phyloP scores from a whole-genome alignment of 2,888 invertebrate genomes.

The Eulithis testata region DNA sequence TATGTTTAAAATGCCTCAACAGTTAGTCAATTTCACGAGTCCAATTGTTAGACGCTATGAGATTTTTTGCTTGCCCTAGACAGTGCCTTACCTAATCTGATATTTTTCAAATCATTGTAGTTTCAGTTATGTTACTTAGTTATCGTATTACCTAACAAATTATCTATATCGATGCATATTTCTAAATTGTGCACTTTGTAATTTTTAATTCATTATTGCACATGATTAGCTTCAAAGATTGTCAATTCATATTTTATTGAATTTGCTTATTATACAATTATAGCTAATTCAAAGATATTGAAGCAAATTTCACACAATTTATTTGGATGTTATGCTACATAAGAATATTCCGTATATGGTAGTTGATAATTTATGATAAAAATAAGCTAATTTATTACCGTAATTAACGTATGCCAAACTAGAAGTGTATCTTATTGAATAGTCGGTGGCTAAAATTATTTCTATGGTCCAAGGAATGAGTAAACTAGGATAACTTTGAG shows the following conservation, averaged over 20 bases:
- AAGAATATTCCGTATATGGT: constrained; percentile 63
- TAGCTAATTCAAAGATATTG: constrained; percentile 65
- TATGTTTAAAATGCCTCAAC: too few relatives aligned
- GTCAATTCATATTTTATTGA: constrained; percentile 10
- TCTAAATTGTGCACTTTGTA: constrained; percentile 2
- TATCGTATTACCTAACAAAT: too few relatives aligned
- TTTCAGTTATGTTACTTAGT: background rate
- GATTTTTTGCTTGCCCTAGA: constrained; percentile 30
- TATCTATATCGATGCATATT: background rate
- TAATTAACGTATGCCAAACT: constrained; percentile 63
- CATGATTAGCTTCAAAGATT: constrained; percentile 4
- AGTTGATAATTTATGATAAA: constrained; percentile 40
- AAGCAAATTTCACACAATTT: constrained; percentile 73
- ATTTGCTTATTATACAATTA: constrained; percentile 22
- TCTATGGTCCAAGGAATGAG: constrained; percentile 59
- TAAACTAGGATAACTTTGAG: constrained; percentile 58
- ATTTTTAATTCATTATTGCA: constrained; percentile 6
- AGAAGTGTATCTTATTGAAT: constrained; percentile 59
- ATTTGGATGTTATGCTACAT: constrained; percentile 72
- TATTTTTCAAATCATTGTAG: background rate
- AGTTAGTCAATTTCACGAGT: constrained; percentile 19
- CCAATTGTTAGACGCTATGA: constrained; percentile 26
- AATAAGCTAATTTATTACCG: constrained; percentile 35
- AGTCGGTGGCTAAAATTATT: constrained; percentile 58
- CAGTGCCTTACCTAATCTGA: constrained; percentile 53